Evolutionary conservation across 2,113 vertebrate species (phyloP), one percentile per base, ranked within the genome.

Genomic region (Limnothrissa miodon): DNA sequence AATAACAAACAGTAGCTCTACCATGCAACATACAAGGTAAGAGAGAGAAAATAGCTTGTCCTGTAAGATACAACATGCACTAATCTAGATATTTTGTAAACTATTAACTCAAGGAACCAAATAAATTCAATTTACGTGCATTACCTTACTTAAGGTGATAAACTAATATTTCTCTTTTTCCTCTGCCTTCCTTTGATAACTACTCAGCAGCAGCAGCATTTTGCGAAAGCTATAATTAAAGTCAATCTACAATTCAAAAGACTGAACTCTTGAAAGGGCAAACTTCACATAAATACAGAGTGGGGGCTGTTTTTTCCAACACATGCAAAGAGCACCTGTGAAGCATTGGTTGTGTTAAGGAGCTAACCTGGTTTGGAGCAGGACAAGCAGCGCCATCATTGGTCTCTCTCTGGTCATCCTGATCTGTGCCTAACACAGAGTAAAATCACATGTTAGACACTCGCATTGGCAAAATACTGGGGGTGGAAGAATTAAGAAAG

Each of bases 341-440:
- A 48, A 2, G 10, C 15, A 48, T 56, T 21, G 5, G 51, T 33
- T 66, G 6, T 66, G 25, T 15, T 44, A 29, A 39, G 17, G 15
- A 42, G 78, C 92, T 82, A 66, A 95, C 94, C 94, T 93, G 92
- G 78, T 87, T 89, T 86, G 89, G 86, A 53, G 91, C 86, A 84
- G 93, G 86, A 86, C 89, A 89, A 8, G 87, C 80, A 25, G 86
- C 87, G 59, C 88, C 92, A 86, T 95, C 94, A 79, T 94, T 93
- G 25, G 92, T 88, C 29, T 91, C 91, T 78, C 87, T 79, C 39
- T 94, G 93, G 66, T 90, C 93, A 39, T 93, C 90, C 87, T 92
- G 89, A 6, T 95, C 94, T 92, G 88, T 86, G 86, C 5, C 92
- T 93, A 79, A 85, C 70, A 88, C 84, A 91, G 88, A 90, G 87